These are phyloP conservation scores for Polyommatus iphigenia DNA, from an alignment of 2,888 invertebrate genomes.

Conservation along the genomic window DNA sequence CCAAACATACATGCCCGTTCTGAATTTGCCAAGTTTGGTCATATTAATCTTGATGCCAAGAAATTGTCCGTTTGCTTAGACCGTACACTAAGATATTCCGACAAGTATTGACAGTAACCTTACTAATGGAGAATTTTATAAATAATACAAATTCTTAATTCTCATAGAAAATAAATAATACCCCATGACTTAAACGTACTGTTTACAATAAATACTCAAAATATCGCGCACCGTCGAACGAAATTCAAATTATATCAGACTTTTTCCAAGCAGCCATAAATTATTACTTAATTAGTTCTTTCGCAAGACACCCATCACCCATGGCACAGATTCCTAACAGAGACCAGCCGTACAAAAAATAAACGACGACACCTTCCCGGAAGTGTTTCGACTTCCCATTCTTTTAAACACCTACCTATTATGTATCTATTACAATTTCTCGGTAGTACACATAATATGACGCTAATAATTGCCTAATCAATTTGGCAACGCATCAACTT, in stretches of 20 bases:
- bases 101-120: too few species aligned
- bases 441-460: conserved; percentile 28
- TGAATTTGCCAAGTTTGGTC: too few species aligned
- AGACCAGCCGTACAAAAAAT: too few species aligned
- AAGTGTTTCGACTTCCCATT: background rate
- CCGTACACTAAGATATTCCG: background rate
- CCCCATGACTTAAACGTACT: too few species aligned
- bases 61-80: background rate
- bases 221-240: background rate
- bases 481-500: conserved; percentile 58
- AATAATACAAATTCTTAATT: too few species aligned
- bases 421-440: conserved; percentile 32
- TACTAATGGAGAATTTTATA: too few species aligned
- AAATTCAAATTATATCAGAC: background rate
- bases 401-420: background rate
- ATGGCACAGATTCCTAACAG: background rate
- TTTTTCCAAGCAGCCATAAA: background rate
- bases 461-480: conserved; percentile 34
- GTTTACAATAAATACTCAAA: too few species aligned
- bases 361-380: background rate
- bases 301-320: background rate
- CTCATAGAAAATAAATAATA: too few species aligned
- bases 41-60: background rate
- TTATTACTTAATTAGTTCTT: background rate
- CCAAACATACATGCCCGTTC: too few species aligned